phyloP scores from a whole-genome alignment of 2,888 invertebrate species.

The Nematopogon swammerdamellus region DNA sequence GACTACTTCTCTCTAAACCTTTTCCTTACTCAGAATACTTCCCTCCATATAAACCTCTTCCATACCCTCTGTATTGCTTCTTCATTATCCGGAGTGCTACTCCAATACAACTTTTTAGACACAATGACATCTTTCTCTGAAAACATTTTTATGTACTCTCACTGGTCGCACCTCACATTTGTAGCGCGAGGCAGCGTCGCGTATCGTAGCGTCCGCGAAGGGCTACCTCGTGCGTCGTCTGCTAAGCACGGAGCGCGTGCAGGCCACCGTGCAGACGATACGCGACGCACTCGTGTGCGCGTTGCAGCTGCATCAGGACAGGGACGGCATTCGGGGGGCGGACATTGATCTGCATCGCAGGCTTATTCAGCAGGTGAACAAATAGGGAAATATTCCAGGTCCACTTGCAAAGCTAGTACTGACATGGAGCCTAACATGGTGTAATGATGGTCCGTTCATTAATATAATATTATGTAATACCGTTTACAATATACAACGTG shows the following conservation, averaged over 20 bases:
- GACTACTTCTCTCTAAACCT: too few species aligned
- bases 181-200: conserved; percentile 51
- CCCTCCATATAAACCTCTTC: too few species aligned
- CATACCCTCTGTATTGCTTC: too few species aligned
- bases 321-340: conserved; percentile 55
- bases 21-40: too few species aligned
- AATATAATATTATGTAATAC: too few species aligned
- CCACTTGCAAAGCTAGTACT: neutral
- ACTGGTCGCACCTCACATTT: neutral
- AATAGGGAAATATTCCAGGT: too few species aligned
- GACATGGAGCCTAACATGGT: neutral
- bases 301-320: conserved; percentile 66
- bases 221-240: conserved; percentile 82
- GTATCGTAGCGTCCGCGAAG: conserved; percentile 64
- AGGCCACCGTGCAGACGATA: conserved; percentile 74
- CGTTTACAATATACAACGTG: too few species aligned
- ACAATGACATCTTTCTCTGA: neutral
- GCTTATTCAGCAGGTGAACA: conserved; percentile 66
- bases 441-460: too few species aligned
- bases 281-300: conserved; percentile 76
- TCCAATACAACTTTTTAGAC: too few species aligned
- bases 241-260: conserved; percentile 77
- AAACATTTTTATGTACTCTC: conserved; percentile 29
- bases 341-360: conserved; percentile 72
- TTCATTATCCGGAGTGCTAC: too few species aligned